Evolutionary conservation across 2,113 vertebrate genomes (phyloP).

Genomic region (Clarias magur): DNA sequence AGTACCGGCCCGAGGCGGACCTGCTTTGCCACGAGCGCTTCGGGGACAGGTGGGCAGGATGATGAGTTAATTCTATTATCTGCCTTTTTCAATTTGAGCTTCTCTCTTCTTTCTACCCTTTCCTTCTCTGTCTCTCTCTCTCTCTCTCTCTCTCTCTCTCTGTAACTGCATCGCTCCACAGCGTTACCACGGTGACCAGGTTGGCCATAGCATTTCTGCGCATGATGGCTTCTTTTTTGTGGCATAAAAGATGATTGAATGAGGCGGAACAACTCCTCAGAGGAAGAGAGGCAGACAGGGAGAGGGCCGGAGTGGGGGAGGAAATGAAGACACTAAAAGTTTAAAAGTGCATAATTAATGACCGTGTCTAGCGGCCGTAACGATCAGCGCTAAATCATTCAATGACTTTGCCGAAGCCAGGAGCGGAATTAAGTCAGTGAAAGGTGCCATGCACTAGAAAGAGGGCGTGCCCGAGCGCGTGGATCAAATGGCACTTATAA

Average conservation of each 20-base stretch:
- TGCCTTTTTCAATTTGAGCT: not conserved
- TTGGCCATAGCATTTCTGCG: slow-evolving; percentile 28
- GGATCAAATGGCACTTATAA: slow-evolving; percentile 26
- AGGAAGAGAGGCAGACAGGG: slow-evolving; percentile 6
- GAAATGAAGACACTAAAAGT: slow-evolving; percentile 36
- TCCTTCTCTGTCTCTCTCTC: not conserved
- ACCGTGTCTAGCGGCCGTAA: slow-evolving; percentile 36
- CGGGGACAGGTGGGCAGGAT: slow-evolving; percentile 38
- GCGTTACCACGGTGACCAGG: slow-evolving; percentile 50
- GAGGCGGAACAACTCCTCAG: slow-evolving; percentile 1
- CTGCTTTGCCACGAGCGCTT: slow-evolving; percentile 1
- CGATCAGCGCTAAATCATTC: slow-evolving; percentile 17
- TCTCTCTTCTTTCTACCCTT: slow-evolving; percentile 14
- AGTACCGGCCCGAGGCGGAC: slow-evolving; percentile 16
- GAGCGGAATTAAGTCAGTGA: slow-evolving; percentile 3
- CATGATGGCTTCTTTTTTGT: slow-evolving; percentile 13
- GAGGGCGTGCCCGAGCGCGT: slow-evolving; percentile 18
- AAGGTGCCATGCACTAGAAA: not conserved
- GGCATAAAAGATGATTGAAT: slow-evolving; percentile 38
- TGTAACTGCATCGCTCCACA: not conserved
- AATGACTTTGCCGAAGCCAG: slow-evolving; percentile 21
- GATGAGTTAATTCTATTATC: slow-evolving; percentile 50
- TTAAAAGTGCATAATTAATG: slow-evolving; percentile 41
- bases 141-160: not conserved
- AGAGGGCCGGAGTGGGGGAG: slow-evolving; percentile 6